Evolutionary conservation across 2,888 invertebrate genomes (phyloP), one percentile per base, ranked within the genome.

Genomic region (Sipha maydis): DNA sequence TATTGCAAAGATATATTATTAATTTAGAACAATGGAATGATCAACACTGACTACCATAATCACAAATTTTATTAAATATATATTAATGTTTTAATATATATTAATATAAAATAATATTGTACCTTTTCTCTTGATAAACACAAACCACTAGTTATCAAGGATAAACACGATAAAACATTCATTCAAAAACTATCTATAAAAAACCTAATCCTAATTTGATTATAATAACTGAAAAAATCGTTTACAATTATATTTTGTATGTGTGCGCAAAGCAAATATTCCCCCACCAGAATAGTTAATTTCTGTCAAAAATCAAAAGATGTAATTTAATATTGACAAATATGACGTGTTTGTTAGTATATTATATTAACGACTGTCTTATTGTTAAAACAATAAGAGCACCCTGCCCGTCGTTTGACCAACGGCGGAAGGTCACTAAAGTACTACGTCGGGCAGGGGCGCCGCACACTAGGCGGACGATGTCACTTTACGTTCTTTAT

Each of bases 401-500:
- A 88, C 88, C 89, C 90, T 90, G 90, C 89, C 90, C 90, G 82
- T 89, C 88, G 88, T 82, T 41, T 25, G 76, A 75, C 80, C 82
- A 89, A 85, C 89, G 90, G 89, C 41, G 73, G 82, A 82, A 88
- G 89, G 90, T 89, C 90, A 90, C 90, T 92, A 94, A 93, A 94
- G 94, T 93, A 94, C 94, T 93, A 94, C 94, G 92, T 94, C 94
- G 93, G 94, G 94, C 94, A 94, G 94, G 94, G 94, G 93, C 93
- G 94, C 94, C 93, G 94, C 94, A 93, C 94, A 94, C 94, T 94
- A 94, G 94, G 94, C 94, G 90, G 92, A 94, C 89, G 82, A 88
- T 76, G 94, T 94, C 91, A 98, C 97, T 94, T 98, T 98, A 92
- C 98, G 96, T 93, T 99, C 98, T 93, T 98, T 98, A 94, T 97